phyloP scores from a whole-genome alignment of 2,888 invertebrate species.

The Silvanus unidentatus region DNA sequence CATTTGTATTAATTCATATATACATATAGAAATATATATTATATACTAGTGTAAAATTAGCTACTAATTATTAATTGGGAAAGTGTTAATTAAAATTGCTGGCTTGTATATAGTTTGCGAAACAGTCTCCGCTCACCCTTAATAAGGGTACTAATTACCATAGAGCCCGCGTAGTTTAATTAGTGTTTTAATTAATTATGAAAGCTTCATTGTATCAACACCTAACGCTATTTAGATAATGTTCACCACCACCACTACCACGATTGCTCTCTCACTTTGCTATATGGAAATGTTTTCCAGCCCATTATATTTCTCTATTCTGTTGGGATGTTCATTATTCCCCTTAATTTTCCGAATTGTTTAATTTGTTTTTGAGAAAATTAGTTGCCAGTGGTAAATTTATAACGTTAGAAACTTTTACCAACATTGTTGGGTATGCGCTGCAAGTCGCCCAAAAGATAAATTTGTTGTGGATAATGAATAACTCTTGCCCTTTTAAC shows the following conservation, averaged over 20 bases:
- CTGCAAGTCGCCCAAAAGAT: too few relatives aligned
- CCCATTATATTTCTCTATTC: conserved; percentile 2
- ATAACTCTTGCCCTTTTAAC: too few relatives aligned
- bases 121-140: conserved; percentile 28
- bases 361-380: conserved; percentile 38
- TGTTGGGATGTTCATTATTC: conserved; percentile 23
- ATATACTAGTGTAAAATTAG: not conserved
- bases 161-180: conserved; percentile 45
- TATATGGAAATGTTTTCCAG: not conserved
- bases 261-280: conserved; percentile 1
- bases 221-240: conserved; percentile 40
- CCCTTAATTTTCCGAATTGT: conserved; percentile 32
- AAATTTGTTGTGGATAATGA: too few relatives aligned
- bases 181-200: conserved; percentile 47
- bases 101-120: conserved; percentile 17
- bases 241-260: too few relatives aligned
- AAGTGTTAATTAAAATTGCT: conserved; percentile 33
- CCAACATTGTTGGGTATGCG: conserved; percentile 20
- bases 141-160: conserved; percentile 38
- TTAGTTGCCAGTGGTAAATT: conserved; percentile 30
- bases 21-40: too few relatives aligned
- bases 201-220: conserved; percentile 43
- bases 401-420: conserved; percentile 25
- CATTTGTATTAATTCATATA: too few relatives aligned
- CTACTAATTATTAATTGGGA: conserved; percentile 33